Base-by-base conservation (phyloP, 2,113 vertebrate genomes). In the Abramis brama region DNA sequence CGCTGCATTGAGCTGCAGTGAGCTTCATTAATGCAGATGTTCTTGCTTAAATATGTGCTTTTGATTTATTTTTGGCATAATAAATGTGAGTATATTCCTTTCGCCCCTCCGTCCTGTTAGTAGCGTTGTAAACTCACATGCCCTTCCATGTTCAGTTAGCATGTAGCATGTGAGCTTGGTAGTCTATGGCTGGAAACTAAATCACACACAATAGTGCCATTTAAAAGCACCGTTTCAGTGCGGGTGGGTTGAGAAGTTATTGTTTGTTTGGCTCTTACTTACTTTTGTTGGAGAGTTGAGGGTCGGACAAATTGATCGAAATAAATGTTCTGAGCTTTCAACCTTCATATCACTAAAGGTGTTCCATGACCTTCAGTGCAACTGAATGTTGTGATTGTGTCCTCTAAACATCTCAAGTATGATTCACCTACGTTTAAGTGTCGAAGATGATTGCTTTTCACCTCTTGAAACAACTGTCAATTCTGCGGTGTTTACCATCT, bases 401-500 rank as follows among this genome's bases (percentile, higher is more conserved):
- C 73, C 21, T 78, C 55, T 30, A 64, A 71, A 55, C 74, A 86
- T 82, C 74, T 83, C 45, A 8, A 83, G 79, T 70, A 3, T 88
- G 73, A 85, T 78, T 73, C 66, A 36, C 39, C 79, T 50, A 10
- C 9, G 9, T 68, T 81, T 12, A 68, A 68, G 79, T 81, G 79
- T 64, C 12, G 64, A 23, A 70, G 39, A 59, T 88, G 73, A 43
- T 85, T 82, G 25, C 50, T 70, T 86, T 71, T 60, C 47, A 76
- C 55, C 76, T 79, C 85, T 88, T 79, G 78, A 92, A 86, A 87
- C 91, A 91, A 33, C 70, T 33, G 33, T 92, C 89, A 90, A 89
- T 77, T 88, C 90, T 82, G 86, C 86, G 84, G 88, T 68, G 91
- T 92, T 91, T 91, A 93, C 92, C 92, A 92, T 93, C 71, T 87